phyloP scores from a whole-genome alignment of 2,888 invertebrate genomes.

The Drosophila sordidula region DNA sequence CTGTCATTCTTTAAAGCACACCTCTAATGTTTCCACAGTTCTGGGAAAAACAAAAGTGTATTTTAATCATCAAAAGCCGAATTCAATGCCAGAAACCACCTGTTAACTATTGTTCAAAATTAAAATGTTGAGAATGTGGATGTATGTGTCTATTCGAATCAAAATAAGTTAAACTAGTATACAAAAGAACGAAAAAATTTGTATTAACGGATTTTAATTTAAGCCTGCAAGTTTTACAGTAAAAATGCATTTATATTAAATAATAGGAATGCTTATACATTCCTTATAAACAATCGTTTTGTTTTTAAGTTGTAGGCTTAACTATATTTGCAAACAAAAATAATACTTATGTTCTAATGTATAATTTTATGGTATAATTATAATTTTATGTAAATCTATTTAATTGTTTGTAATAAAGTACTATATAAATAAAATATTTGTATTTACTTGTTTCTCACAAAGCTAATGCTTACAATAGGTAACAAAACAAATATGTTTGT shows the following conservation, averaged over 20 bases:
- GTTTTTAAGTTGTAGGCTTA: constrained; percentile 62
- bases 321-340: constrained; percentile 60
- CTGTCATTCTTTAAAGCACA: constrained; percentile 32
- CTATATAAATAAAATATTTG: constrained; percentile 12
- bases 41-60: constrained; percentile 60
- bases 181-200: constrained; percentile 45
- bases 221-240: constrained; percentile 64
- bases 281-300: constrained; percentile 44
- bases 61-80: constrained; percentile 60
- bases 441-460: not conserved
- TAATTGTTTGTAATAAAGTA: constrained; percentile 67
- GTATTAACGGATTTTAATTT: constrained; percentile 54
- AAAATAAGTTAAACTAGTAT: constrained; percentile 53
- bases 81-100: constrained; percentile 84
- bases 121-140: constrained; percentile 39
- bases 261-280: constrained; percentile 54
- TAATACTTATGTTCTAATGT: constrained; percentile 62
- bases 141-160: constrained; percentile 56
- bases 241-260: constrained; percentile 70
- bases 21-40: constrained; percentile 42
- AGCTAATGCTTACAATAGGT: too few relatives aligned
- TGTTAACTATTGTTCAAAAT: constrained; percentile 72
- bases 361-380: constrained; percentile 60
- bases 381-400: constrained; percentile 71
- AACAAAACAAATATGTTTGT: too few relatives aligned